Evolutionary conservation across 2,888 invertebrate species (phyloP), one percentile per base, ranked within the genome.

Genomic region (Diogma glabrata): DNA sequence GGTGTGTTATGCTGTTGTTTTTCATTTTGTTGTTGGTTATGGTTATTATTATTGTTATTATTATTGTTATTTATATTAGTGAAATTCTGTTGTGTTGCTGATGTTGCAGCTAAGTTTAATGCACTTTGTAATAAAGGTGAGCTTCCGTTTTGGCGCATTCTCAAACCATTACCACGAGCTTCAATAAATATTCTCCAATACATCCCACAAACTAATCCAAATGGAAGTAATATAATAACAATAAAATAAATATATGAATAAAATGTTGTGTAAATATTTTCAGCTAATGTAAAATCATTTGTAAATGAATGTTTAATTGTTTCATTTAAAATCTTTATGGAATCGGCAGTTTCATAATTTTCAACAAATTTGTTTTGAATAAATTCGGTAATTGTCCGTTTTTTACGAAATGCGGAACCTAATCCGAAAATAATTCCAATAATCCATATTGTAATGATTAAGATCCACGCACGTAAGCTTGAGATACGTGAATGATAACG

Each of bases 401-500:
- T 33, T 64, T 58, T 14, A 8, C 70, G 61, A 12, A 70, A 63
- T 3, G 70, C 70, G 1, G 71, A 71, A 14, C 69, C 59, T 3
- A 65, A 64, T 6, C 71, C 70, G 51, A 71, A 71, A 3, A 68
- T 56, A 17, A 69, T 63, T 33, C 69, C 67, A 51, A 69, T 57
- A 3, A 61, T 56, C 72, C 72, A 72, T 33, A 68, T 67, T 19
- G 66, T 58, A 2, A 65, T 67, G 7, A 73, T 72, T 50, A 72
- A 61, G 17, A 68, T 57, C 64, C 68, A 71, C 1, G 71, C 67
- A 43, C 68, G 68, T 2, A 68, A 59, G 17, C 66, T 67, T 40
- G 72, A 71, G 49, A 73, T 72, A 47, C 69, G 66, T 57, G 74
- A 72, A 59, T 75, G 75, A 62, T 79, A 79, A 47, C 76, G 75